A percentile compares a stretch with the other conserved stretches of the same genome.
Conservation (phyloP, 2,113 vertebrate genomes). For the Balaenoptera acutorostrata region DNA sequence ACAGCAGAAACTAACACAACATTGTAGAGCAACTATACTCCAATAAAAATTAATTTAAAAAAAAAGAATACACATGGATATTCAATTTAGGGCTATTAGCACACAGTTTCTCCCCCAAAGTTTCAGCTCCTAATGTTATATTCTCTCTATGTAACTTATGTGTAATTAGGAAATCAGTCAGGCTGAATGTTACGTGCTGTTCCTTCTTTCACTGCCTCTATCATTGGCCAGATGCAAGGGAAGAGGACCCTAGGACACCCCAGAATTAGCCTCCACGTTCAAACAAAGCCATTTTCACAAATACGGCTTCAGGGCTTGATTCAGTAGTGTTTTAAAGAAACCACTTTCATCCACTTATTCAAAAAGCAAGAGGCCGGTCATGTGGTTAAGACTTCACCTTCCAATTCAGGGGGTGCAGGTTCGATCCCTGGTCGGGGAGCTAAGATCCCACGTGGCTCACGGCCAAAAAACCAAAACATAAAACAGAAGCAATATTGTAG, state of each 20-base stretch:
- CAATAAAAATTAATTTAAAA: no score
- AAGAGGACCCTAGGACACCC: neutral
- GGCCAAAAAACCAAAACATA: no score
- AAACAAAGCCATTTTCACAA: neutral
- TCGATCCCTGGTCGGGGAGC: no score
- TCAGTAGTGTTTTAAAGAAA: neutral
- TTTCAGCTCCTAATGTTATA: neutral
- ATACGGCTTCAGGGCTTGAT: neutral
- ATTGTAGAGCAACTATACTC: no score
- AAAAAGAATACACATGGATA: neutral
- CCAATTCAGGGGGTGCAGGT: no score
- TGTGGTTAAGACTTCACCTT: no score
- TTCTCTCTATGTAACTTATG: fast-evolving
- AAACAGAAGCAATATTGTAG: no score
- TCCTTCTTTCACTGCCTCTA: neutral
- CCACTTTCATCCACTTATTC: neutral
- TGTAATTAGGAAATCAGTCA: neutral
- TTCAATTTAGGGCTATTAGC: fast-evolving
- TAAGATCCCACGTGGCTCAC: no score
- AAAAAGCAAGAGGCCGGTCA: neutral
- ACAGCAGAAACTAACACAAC: no score
- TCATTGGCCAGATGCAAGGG: neutral
- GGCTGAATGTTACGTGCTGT: no score
- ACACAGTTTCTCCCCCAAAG: neutral
- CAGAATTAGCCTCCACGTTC: neutral